Evolutionary conservation across 2,888 invertebrate genomes (phyloP).

Genomic region (Lasioglossum vierecki): DNA sequence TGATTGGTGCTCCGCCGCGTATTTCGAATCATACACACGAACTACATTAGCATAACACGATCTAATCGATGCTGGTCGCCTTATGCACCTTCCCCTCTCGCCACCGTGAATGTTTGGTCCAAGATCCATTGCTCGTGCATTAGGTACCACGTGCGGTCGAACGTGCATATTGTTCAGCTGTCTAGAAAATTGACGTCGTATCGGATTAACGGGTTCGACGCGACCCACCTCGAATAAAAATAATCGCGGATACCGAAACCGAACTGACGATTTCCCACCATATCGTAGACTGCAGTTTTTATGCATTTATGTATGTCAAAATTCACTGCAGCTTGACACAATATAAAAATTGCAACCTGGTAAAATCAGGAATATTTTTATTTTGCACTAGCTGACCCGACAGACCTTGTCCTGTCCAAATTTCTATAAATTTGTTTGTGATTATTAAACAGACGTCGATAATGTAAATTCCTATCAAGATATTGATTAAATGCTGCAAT

Average conservation of each 20-base stretch:
- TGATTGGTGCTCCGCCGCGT: conserved; percentile 57
- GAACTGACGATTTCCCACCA: not conserved
- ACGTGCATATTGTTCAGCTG: not conserved
- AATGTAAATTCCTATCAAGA: no score
- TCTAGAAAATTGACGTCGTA: not conserved
- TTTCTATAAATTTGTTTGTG: no score
- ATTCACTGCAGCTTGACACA: no score
- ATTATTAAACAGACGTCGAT: no score
- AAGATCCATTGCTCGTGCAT: conserved; percentile 9
- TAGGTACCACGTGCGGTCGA: not conserved
- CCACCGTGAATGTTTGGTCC: conserved; percentile 1
- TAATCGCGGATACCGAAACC: not conserved
- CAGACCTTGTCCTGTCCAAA: no score
- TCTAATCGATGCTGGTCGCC: conserved; percentile 73
- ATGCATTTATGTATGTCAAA: no score
- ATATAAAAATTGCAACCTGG: no score
- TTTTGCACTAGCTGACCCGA: no score
- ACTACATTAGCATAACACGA: conserved; percentile 76
- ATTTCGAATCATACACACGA: conserved; percentile 44
- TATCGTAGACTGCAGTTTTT: no score
- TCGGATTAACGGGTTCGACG: not conserved
- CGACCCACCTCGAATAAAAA: not conserved
- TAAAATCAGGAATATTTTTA: no score
- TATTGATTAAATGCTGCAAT: no score
- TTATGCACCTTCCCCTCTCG: conserved; percentile 50